Evolutionary conservation across 2,113 vertebrate genomes (phyloP).

Genomic region (Bubo scandiacus): DNA sequence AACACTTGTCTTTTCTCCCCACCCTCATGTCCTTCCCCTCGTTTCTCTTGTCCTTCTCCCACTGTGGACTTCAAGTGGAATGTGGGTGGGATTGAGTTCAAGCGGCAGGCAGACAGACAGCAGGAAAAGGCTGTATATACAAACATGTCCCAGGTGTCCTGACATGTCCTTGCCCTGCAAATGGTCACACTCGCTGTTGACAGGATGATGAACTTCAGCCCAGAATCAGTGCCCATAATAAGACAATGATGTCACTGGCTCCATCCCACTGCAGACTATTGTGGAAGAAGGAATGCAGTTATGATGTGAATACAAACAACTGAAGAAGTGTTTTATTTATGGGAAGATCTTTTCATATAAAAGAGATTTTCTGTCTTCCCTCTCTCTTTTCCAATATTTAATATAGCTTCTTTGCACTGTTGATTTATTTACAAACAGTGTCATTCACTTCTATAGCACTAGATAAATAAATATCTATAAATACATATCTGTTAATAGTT

Average conservation of each 20-base stretch:
- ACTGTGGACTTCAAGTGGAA: neutral
- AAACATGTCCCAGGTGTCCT: slow-evolving; percentile 27
- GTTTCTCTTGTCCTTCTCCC: neutral
- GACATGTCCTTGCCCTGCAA: slow-evolving; percentile 23
- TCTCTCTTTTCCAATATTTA: neutral
- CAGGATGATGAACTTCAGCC: slow-evolving; percentile 24
- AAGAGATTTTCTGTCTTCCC: neutral
- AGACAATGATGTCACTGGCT: slow-evolving; percentile 19
- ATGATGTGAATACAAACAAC: neutral
- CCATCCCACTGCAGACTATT: neutral
- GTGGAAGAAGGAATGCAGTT: neutral
- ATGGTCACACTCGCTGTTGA: slow-evolving; percentile 6
- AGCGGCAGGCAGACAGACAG: neutral
- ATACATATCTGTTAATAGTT: neutral
- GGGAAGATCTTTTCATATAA: neutral
- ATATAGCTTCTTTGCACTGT: neutral
- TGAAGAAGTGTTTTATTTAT: neutral
- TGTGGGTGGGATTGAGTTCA: neutral
- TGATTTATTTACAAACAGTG: neutral
- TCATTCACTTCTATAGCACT: neutral
- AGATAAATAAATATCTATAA: neutral
- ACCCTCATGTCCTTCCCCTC: neutral
- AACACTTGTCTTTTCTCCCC: neutral
- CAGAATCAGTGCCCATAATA: neutral
- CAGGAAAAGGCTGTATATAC: slow-evolving; percentile 53